Conservation (phyloP, 2,888 invertebrate species). For the Hecatera dysodea region DNA sequence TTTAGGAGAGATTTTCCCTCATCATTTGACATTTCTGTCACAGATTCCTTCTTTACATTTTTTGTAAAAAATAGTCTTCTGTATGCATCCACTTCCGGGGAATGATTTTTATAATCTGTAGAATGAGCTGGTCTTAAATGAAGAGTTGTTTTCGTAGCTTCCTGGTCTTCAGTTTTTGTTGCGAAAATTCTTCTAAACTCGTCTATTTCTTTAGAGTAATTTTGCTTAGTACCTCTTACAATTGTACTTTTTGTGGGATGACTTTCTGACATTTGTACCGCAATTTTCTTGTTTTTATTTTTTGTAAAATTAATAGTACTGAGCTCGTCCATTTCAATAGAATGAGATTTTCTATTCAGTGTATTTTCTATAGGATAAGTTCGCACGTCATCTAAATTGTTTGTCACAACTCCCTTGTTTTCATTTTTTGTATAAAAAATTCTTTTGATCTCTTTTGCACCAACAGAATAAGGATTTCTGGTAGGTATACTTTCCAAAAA, state of each 20-base stretch:
- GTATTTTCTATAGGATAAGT: background rate
- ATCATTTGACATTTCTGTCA: background rate
- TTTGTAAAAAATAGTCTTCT: background rate
- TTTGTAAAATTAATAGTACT: background rate
- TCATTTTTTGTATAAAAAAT: background rate
- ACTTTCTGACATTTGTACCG: background rate
- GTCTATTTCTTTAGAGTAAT: conserved; percentile 10
- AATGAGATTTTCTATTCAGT: background rate
- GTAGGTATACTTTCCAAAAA: background rate
- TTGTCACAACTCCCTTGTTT: background rate
- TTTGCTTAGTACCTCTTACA: background rate
- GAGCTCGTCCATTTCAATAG: background rate
- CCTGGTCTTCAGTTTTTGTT: background rate
- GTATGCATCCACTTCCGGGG: background rate
- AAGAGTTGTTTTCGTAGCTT: background rate
- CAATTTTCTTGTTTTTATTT: background rate
- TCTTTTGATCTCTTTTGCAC: background rate
- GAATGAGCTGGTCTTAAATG: background rate
- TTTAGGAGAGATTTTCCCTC: background rate
- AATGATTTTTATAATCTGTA: background rate
- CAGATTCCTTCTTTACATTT: background rate
- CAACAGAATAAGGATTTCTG: background rate
- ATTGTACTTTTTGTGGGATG: background rate
- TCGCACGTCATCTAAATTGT: background rate
- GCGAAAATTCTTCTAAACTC: background rate